These are phyloP conservation scores for Clunio marinus DNA, from an alignment of 2,888 invertebrate species.

Conservation along the genomic window DNA sequence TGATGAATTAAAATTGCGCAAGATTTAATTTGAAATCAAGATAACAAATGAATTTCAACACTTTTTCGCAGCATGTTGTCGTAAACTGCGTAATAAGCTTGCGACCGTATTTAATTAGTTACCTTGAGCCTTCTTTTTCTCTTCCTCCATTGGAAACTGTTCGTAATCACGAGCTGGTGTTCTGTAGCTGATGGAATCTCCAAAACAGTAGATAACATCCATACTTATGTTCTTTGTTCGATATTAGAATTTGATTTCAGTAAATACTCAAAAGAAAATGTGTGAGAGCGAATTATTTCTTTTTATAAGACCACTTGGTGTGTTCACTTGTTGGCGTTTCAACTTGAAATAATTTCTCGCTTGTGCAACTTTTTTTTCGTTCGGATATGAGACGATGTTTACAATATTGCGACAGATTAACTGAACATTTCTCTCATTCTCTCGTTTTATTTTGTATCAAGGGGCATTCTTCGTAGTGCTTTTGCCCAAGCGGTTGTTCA, in stretches of 20 bases:
- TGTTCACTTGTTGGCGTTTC: not conserved
- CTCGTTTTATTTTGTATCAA: not conserved
- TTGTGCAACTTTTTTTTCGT: not conserved
- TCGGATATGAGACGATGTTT: not conserved
- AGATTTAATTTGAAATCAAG: too few relatives aligned
- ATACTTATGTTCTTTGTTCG: not conserved
- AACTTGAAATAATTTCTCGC: not conserved
- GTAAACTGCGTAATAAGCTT: not conserved
- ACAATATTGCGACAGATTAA: not conserved
- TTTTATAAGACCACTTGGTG: too few relatives aligned
- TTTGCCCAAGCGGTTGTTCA: too few relatives aligned
- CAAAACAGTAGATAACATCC: slow-evolving; percentile 34
- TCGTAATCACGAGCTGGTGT: slow-evolving; percentile 23
- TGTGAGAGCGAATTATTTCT: not conserved
- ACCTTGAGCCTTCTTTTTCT: slow-evolving; percentile 32
- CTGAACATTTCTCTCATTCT: not conserved
- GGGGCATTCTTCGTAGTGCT: too few relatives aligned
- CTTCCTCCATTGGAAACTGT: slow-evolving; percentile 5
- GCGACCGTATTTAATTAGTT: not conserved
- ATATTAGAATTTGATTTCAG: not conserved
- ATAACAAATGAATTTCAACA: too few relatives aligned
- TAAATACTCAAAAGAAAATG: not conserved
- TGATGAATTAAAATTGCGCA: too few relatives aligned
- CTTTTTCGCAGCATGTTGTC: too few relatives aligned
- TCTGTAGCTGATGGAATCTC: slow-evolving; percentile 20